phyloP scores from a whole-genome alignment of 2,113 vertebrate genomes.

The Cottus gobio region DNA sequence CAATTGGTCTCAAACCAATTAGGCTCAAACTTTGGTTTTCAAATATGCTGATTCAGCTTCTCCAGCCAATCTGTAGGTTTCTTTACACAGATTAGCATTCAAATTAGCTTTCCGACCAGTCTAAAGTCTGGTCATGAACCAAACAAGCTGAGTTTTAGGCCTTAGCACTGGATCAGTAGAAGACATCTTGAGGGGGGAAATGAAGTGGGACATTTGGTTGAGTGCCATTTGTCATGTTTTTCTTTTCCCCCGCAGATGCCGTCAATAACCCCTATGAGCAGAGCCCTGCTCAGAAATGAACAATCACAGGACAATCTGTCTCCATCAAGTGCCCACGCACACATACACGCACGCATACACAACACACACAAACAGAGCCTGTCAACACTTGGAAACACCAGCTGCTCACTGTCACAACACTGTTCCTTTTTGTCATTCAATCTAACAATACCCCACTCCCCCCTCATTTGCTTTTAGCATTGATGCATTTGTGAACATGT shows the following conservation, averaged over 20 bases:
- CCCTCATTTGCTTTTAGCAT: slow-evolving; percentile 24
- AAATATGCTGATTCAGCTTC: slow-evolving; percentile 37
- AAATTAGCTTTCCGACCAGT: slow-evolving; percentile 26
- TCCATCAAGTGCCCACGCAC: slow-evolving; percentile 61
- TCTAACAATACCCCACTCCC: slow-evolving; percentile 45
- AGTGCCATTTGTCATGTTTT: slow-evolving; percentile 72
- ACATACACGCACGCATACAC: neutral
- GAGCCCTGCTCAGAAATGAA: slow-evolving; percentile 74
- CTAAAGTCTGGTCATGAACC: slow-evolving; percentile 38
- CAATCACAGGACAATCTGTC: slow-evolving; percentile 82
- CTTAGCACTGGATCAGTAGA: slow-evolving; percentile 24
- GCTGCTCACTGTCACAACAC: slow-evolving; percentile 80
- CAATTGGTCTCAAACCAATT: slow-evolving; percentile 51
- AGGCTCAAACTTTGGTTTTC: slow-evolving; percentile 25
- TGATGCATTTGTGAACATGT: slow-evolving; percentile 41
- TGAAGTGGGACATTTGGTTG: slow-evolving; percentile 68
- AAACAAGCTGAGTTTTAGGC: slow-evolving; percentile 33
- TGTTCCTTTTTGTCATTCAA: slow-evolving; percentile 69
- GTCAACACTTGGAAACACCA: slow-evolving; percentile 76
- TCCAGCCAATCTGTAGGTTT: slow-evolving; percentile 26
- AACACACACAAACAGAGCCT: slow-evolving; percentile 39
- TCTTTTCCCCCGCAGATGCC: slow-evolving; percentile 73
- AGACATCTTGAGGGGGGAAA: slow-evolving; percentile 47
- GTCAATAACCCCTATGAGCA: slow-evolving; percentile 75
- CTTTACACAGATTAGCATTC: slow-evolving; percentile 38